Percentiles rank a stretch among this genome's conserved stretches.
Evolutionary conservation across 2,113 vertebrate genomes (phyloP).

Genomic region (Brachypodius melanocephalos): DNA sequence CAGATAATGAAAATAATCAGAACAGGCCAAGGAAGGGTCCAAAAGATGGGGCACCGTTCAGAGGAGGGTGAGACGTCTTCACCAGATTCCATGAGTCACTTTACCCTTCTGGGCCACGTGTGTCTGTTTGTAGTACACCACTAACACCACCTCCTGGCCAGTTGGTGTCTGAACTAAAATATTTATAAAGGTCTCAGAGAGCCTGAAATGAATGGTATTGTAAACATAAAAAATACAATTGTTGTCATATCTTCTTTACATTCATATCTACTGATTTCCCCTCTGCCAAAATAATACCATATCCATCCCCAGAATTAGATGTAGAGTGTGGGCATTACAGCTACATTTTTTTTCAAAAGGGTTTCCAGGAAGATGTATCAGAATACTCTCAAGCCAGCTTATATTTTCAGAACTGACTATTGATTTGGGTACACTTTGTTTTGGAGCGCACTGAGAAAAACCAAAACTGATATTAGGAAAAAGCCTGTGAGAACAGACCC

Average conservation of each 20-base stretch:
- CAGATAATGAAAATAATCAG: not conserved
- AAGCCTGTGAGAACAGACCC: not conserved
- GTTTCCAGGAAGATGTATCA: not conserved
- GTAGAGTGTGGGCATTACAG: not conserved
- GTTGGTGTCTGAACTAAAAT: not conserved
- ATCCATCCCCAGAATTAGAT: not conserved
- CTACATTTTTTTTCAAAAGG: not conserved
- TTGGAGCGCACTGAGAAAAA: not conserved
- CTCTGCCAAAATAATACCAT: not conserved
- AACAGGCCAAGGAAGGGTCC: not conserved
- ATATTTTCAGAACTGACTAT: not conserved
- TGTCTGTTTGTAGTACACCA: not conserved
- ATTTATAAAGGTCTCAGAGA: not conserved
- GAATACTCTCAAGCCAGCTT: not conserved
- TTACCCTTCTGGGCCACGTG: not conserved
- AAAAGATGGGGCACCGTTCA: not conserved
- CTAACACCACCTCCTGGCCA: constrained; percentile 62
- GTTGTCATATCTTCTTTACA: not conserved
- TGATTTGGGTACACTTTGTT: not conserved
- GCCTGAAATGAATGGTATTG: not conserved
- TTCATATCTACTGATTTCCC: not conserved
- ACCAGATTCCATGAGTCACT: not conserved
- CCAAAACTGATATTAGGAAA: not conserved
- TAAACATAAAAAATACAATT: not conserved
- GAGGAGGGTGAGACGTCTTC: not conserved